Evolutionary conservation across 2,113 vertebrate genomes (phyloP).

Genomic region (Semicossyphus pulcher): DNA sequence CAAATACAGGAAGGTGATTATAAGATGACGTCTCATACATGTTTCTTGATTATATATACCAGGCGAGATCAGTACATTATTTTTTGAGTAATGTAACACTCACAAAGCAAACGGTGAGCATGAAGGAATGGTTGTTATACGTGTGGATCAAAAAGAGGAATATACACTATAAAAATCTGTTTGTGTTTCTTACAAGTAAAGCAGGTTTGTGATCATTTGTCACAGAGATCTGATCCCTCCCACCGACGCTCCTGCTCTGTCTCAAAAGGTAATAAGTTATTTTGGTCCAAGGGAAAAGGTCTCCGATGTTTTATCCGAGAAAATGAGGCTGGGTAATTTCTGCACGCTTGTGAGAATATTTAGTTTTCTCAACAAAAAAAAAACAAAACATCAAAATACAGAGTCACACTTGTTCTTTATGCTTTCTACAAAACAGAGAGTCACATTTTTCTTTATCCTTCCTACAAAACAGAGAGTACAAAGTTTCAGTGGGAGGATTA

Average conservation of each 20-base stretch:
- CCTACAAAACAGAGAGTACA: slow-evolving; percentile 51
- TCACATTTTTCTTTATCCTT: slow-evolving; percentile 48
- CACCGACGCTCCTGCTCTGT: slow-evolving; percentile 61
- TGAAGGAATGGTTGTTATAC: slow-evolving; percentile 64
- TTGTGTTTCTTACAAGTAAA: slow-evolving; percentile 62
- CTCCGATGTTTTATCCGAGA: slow-evolving; percentile 51
- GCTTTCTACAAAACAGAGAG: slow-evolving; percentile 42
- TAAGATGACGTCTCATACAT: slow-evolving; percentile 62
- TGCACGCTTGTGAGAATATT: slow-evolving; percentile 61
- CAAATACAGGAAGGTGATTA: slow-evolving; percentile 64
- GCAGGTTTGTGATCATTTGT: slow-evolving; percentile 74
- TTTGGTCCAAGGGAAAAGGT: slow-evolving; percentile 70
- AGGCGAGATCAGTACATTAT: slow-evolving; percentile 52
- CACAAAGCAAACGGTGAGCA: slow-evolving; percentile 60
- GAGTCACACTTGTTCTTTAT: slow-evolving; percentile 46
- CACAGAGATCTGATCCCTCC: slow-evolving; percentile 57
- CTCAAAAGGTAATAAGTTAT: slow-evolving; percentile 74
- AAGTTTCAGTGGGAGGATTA: slow-evolving; percentile 67
- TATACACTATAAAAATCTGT: slow-evolving; percentile 55
- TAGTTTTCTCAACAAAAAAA: slow-evolving; percentile 36
- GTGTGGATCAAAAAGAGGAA: slow-evolving; percentile 58
- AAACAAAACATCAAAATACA: slow-evolving; percentile 58
- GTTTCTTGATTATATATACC: slow-evolving; percentile 64
- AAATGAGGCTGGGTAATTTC: slow-evolving; percentile 71
- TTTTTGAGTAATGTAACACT: slow-evolving; percentile 41